Evolutionary conservation across 2,797 vertebrate species (phyloP).

Genomic region (Anguilla anguilla): DNA sequence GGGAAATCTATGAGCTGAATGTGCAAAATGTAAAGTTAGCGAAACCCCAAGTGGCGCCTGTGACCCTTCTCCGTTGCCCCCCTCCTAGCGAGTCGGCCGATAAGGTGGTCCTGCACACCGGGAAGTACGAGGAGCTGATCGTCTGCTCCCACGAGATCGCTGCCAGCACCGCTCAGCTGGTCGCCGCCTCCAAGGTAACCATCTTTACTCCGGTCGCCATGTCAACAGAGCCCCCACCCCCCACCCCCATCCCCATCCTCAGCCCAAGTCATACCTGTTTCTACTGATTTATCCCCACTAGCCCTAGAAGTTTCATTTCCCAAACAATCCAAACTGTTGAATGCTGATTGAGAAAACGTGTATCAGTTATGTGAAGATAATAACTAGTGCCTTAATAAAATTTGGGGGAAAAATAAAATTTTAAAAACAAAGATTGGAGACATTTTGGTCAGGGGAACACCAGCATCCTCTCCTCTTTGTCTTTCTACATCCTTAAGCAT

Average conservation of each 20-base stretch:
- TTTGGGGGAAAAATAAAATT: no score
- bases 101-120: slow-evolving; percentile 90
- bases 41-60: neutral
- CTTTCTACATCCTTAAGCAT: no score
- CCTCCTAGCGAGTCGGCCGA: slow-evolving; percentile 87
- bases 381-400: no score
- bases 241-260: neutral
- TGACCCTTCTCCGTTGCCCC: neutral
- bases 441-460: no score
- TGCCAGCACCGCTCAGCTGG: slow-evolving; percentile 94
- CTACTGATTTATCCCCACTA: neutral
- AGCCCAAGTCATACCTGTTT: neutral
- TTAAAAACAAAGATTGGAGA: no score
- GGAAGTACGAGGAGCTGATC: slow-evolving; percentile 94
- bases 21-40: no score
- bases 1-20: no score
- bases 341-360: no score
- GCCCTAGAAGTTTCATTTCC: neutral
- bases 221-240: neutral
- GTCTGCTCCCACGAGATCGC: slow-evolving; percentile 97
- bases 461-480: no score
- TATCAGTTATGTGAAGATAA: no score
- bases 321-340: no score
- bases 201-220: neutral
- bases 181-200: slow-evolving; percentile 93